phyloP scores from a whole-genome alignment of 2,888 invertebrate genomes.

The Laspeyria flexula region DNA sequence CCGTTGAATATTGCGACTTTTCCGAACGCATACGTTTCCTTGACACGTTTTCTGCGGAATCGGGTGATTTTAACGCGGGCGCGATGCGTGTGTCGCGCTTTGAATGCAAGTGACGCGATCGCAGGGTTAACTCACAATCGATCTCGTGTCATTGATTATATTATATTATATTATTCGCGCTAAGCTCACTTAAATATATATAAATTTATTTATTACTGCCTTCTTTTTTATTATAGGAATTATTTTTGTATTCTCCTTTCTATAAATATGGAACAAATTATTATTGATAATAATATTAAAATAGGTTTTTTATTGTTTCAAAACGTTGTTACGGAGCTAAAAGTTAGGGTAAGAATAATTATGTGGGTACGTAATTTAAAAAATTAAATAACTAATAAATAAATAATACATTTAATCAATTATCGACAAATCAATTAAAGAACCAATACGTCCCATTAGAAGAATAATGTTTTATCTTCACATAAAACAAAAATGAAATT shows the following conservation, averaged over 20 bases:
- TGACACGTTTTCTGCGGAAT: constrained; percentile 51
- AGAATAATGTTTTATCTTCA: no score
- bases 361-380: constrained; percentile 27
- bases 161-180: constrained; percentile 23
- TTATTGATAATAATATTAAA: no score
- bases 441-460: no score
- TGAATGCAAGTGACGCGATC: constrained; percentile 29
- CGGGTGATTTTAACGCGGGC: constrained; percentile 40
- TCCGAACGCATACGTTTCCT: constrained; percentile 50
- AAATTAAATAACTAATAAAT: constrained; percentile 32
- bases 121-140: constrained; percentile 35
- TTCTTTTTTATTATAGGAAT: neutral
- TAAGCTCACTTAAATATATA: no score
- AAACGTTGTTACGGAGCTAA: no score
- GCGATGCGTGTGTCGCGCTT: constrained; percentile 21
- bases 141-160: constrained; percentile 37
- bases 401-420: no score
- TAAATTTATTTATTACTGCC: constrained; percentile 13
- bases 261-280: no score
- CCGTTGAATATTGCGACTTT: constrained; percentile 54
- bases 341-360: no score
- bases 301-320: no score
- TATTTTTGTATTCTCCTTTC: neutral
- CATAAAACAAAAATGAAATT: no score
- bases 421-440: no score